These are phyloP conservation scores for Campoplex capitator DNA, from an alignment of 2,888 invertebrate genomes.

Conservation along the genomic window DNA sequence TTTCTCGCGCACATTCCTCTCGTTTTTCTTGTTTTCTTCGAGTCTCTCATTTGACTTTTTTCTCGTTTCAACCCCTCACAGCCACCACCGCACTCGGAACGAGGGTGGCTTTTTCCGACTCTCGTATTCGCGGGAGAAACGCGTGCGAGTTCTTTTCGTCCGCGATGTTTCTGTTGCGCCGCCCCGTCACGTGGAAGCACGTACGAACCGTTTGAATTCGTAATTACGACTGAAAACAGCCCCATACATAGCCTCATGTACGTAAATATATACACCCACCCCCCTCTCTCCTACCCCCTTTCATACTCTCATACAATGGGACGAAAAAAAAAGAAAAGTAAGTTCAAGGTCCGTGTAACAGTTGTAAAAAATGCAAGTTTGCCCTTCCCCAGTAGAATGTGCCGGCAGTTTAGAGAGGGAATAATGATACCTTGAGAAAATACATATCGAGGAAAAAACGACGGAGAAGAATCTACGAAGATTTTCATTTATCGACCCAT, in stretches of 20 bases:
- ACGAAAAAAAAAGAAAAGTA: conserved; percentile 52
- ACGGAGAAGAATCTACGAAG: neutral
- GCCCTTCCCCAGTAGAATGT: neutral
- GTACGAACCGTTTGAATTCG: conserved; percentile 73
- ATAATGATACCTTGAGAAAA: neutral
- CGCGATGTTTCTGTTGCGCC: conserved; percentile 51
- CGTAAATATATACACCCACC: neutral
- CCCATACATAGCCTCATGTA: conserved; percentile 40
- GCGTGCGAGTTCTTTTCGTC: conserved; percentile 39
- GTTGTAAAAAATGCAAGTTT: conserved; percentile 57
- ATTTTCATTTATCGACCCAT: neutral
- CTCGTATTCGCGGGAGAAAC: conserved; percentile 16
- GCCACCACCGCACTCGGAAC: neutral
- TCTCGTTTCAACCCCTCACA: neutral
- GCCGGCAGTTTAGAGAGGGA: neutral
- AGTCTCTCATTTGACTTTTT: conserved; percentile 32
- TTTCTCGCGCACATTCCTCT: conserved; percentile 4
- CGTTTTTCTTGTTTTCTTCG: conserved; percentile 20
- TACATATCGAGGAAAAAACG: neutral
- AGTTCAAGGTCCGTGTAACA: conserved; percentile 62
- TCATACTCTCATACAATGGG: conserved; percentile 46
- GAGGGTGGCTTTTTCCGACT: conserved; percentile 16
- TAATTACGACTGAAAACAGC: conserved; percentile 72
- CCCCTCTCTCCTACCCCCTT: neutral
- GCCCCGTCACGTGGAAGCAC: conserved; percentile 64